Base-by-base conservation (phyloP, 2,797 vertebrate species). In the Sarcoramphus papa region DNA sequence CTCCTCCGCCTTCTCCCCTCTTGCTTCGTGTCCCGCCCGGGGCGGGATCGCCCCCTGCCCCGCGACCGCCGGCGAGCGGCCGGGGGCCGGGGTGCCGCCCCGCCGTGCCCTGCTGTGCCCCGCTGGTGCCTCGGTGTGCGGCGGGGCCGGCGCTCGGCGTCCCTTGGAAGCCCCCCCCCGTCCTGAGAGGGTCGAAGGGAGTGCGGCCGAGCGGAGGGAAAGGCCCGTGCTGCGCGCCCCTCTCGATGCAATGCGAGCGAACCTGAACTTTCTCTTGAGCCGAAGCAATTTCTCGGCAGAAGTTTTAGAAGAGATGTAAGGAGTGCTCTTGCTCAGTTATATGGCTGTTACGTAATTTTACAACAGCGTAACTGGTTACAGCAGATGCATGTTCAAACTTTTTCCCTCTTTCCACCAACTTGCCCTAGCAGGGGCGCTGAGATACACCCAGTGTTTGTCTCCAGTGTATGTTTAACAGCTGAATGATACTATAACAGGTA, bases 191-290 rank as follows among this genome's bases (percentile, higher is more conserved):
- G 22, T 6, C 4, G 20, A 13, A 11, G 56, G 62, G 54, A 63
- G 69, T 6, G 45, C 51, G 62, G 69, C 69, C 31, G 48, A 23
- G 63, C 23, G 31, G 40, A 6, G 76, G 77, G 51, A 9, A 4
- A 9, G 37, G 12, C 25, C 50, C 16, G 17, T 6, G 37, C 37
- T 53, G 50, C 56, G 47, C 21, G 11, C 7, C 48, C 20, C 22
- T 15, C 37, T 35, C 63, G 6, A 1, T 0, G 63, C 43, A 1
- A 2, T 3, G 20, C 0, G 30, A 3, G 23, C 30, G 3, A 24
- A 13, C 24, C 45, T 4, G 25, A 16, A 51, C 40, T 19, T 16
- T 4, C 47, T 20, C 14, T 1, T 8, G 8, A 28, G n/a, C 59
- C 8, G 21, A 2, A 17, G 83, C 72, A 3, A 1, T 21, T 31